Conservation (phyloP, 2,888 invertebrate genomes). For the Drosophila villosipedis region DNA sequence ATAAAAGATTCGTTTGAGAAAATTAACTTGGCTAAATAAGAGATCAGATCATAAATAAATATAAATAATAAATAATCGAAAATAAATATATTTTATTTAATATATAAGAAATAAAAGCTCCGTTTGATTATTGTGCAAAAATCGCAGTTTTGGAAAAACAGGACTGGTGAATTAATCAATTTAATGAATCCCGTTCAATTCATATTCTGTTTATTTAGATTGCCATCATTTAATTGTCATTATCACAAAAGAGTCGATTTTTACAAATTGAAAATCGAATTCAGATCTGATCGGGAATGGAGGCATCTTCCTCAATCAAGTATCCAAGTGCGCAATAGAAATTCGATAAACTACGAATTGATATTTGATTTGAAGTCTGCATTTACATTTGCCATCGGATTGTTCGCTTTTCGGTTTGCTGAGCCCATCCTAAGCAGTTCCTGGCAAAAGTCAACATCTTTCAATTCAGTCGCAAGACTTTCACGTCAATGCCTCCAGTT, state of each 20-base stretch:
- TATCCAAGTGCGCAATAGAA: no score
- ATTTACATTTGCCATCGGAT: background rate
- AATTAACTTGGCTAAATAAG: background rate
- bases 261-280: no score
- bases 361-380: background rate
- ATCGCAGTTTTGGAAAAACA: background rate
- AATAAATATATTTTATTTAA: no score
- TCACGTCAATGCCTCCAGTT: slow-evolving; percentile 25
- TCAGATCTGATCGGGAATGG: no score
- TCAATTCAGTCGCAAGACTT: slow-evolving; percentile 14
- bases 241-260: no score
- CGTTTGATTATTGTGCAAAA: background rate
- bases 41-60: background rate
- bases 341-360: background rate
- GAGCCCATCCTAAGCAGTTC: background rate
- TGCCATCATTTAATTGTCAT: no score
- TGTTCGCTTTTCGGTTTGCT: background rate
- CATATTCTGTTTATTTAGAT: no score
- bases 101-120: background rate
- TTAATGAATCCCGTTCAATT: no score
- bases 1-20: no score
- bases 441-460: background rate
- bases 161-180: no score
- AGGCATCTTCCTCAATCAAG: no score
- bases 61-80: background rate